Evolutionary conservation across 2,113 vertebrate genomes (phyloP).

Genomic region (Neoarius graeffei): DNA sequence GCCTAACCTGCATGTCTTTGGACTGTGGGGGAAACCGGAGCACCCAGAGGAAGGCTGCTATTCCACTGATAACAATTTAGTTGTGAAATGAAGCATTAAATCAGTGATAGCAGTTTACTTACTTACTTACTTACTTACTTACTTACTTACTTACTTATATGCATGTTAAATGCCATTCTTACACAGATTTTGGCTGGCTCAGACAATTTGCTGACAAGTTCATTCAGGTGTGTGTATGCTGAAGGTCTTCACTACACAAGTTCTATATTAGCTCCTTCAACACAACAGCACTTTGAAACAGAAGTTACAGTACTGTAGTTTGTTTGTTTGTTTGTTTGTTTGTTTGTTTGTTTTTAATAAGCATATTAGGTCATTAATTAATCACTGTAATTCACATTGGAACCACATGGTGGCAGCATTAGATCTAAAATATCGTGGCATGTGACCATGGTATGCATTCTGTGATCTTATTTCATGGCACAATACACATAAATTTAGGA

Average conservation of each 20-base stretch:
- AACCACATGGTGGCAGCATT: conserved; percentile 32
- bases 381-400: conserved; percentile 6
- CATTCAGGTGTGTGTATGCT: background rate
- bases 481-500: background rate
- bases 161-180: background rate
- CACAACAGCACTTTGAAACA: background rate
- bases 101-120: background rate
- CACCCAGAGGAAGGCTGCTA: background rate
- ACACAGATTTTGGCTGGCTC: background rate
- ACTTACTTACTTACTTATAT: background rate
- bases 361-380: background rate
- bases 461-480: conserved; percentile 4
- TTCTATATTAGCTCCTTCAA: background rate
- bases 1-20: background rate
- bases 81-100: background rate
- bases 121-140: too few relatives aligned
- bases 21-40: background rate
- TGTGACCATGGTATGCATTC: background rate
- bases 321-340: background rate
- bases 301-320: background rate
- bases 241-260: background rate
- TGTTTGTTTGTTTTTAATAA: background rate
- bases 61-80: background rate
- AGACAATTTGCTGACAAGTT: background rate
- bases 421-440: conserved; percentile 11